These are phyloP conservation scores for Cossypha polioptera DNA, from an alignment of 2,797 vertebrate species.

Conservation along the genomic window DNA sequence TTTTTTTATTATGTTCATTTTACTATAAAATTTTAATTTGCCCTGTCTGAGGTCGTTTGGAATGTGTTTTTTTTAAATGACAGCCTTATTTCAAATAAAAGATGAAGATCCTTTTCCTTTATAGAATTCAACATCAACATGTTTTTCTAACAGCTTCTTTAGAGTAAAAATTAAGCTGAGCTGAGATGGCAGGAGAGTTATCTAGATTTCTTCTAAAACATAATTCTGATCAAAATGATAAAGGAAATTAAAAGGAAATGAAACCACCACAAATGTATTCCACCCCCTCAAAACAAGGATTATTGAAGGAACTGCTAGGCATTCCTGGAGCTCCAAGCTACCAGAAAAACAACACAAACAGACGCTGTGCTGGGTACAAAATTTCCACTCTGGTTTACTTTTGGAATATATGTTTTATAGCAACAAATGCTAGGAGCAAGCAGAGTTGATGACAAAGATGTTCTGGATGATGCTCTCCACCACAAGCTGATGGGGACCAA, in stretches of 20 bases:
- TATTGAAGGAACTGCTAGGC: conserved; percentile 44
- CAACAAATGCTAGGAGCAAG: rapidly evolving
- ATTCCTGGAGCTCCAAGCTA: conserved; percentile 38
- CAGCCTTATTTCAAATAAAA: neutral
- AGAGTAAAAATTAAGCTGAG: neutral
- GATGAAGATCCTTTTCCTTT: neutral
- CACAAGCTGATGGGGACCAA: neutral
- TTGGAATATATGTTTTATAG: neutral
- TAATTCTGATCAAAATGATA: neutral
- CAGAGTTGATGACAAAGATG: neutral
- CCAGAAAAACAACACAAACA: neutral
- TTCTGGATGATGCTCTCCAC: neutral
- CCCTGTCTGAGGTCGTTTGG: neutral
- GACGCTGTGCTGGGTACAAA: neutral
- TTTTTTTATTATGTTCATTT: neutral
- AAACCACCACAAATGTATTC: conserved; percentile 21
- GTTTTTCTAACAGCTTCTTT: neutral
- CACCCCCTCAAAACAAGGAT: conserved; percentile 40
- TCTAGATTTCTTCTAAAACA: neutral
- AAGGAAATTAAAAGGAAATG: conserved; percentile 68
- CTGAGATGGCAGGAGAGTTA: neutral
- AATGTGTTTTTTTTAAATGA: neutral
- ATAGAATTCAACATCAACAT: neutral
- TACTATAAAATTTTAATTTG: neutral
- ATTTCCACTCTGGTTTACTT: neutral